phyloP scores from a whole-genome alignment of 2,113 vertebrate genomes.

The Bubo scandiacus region DNA sequence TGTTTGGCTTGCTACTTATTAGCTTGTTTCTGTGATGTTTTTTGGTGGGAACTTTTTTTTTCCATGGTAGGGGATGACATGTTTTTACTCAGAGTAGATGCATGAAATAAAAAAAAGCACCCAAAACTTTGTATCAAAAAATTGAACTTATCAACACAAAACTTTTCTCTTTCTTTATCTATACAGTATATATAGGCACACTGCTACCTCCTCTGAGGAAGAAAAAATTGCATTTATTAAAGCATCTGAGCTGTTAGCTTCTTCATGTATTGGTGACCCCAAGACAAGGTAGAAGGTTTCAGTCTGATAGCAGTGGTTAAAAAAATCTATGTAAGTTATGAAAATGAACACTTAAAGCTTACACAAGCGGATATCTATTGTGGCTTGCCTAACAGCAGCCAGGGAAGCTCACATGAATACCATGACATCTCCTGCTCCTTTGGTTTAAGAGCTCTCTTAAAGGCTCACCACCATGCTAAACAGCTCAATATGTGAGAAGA shows the following conservation, averaged over 20 bases:
- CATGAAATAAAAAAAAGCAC: neutral
- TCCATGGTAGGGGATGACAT: accelerated
- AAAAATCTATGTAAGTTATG: neutral
- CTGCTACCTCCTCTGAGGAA: neutral
- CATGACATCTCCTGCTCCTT: accelerated
- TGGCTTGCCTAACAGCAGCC: neutral
- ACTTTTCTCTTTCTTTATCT: neutral
- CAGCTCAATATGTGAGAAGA: neutral
- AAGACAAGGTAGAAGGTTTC: neutral
- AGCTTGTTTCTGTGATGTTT: neutral
- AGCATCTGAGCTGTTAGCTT: neutral
- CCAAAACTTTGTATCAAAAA: neutral
- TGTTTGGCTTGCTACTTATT: neutral
- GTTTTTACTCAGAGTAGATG: neutral
- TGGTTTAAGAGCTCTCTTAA: neutral
- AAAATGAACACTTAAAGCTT: neutral
- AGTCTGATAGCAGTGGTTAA: neutral
- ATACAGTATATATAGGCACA: neutral
- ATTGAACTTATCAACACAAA: neutral
- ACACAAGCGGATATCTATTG: neutral
- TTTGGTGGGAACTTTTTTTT: neutral
- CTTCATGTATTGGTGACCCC: neutral
- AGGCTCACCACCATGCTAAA: neutral
- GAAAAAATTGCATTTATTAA: neutral
- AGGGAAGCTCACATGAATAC: neutral